These are phyloP conservation scores for Falco concolor DNA, from an alignment of 2,797 vertebrate species.

Conservation along the genomic window DNA sequence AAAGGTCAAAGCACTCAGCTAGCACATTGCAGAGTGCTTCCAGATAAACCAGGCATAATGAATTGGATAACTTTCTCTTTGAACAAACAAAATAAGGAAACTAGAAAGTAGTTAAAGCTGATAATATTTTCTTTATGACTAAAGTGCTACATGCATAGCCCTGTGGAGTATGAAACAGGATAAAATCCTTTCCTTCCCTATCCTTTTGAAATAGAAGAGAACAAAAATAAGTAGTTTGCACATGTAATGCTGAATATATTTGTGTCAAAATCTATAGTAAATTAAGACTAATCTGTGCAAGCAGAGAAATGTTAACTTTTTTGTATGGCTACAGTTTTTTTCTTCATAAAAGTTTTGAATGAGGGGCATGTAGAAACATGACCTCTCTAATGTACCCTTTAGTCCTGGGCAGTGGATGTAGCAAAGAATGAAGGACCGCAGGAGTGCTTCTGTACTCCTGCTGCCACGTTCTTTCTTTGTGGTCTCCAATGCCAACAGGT, in stretches of 20 bases:
- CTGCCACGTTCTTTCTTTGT: background rate
- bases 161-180: background rate
- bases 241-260: background rate
- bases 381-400: background rate
- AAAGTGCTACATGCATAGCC: background rate
- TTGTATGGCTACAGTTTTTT: background rate
- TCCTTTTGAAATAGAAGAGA: background rate
- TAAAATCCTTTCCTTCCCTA: background rate
- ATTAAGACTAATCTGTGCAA: background rate
- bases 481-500: background rate
- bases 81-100: slow-evolving; percentile 17
- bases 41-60: slow-evolving; percentile 20
- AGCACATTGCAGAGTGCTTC: background rate
- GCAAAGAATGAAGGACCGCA: background rate
- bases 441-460: background rate
- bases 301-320: background rate
- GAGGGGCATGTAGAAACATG: background rate
- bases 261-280: background rate
- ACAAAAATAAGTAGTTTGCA: background rate
- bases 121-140: background rate
- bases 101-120: background rate
- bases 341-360: background rate
- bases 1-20: slow-evolving; percentile 28
- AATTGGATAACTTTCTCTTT: background rate
- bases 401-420: background rate